These are phyloP conservation scores for Drosophila prostipennis DNA, from an alignment of 2,888 invertebrate species.

Conservation along the genomic window DNA sequence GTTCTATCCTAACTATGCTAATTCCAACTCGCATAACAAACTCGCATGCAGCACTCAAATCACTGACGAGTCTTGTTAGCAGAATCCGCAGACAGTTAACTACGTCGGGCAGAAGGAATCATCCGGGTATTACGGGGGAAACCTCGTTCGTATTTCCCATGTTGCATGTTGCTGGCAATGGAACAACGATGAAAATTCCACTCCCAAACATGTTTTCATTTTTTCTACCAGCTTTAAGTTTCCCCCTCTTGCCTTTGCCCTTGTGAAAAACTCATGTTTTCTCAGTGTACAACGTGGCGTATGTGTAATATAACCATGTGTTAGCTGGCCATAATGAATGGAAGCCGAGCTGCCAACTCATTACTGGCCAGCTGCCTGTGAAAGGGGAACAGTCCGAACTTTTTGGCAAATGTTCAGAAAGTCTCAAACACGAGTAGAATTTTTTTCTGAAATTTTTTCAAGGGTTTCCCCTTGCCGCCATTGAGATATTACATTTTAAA, in stretches of 20 bases:
- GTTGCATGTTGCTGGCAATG: slow-evolving; percentile 56
- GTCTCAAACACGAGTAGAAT: not conserved
- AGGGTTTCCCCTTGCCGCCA: too few species aligned
- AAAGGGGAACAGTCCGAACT: slow-evolving; percentile 18
- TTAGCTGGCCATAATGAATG: slow-evolving; percentile 40
- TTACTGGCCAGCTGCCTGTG: slow-evolving; percentile 36
- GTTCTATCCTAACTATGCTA: slow-evolving; percentile 73
- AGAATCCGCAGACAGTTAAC: slow-evolving; percentile 53
- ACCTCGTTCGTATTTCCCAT: slow-evolving; percentile 58
- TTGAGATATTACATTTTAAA: slow-evolving; percentile 17
- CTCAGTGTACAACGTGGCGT: slow-evolving; percentile 50
- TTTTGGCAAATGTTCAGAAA: slow-evolving; percentile 31
- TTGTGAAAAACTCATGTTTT: slow-evolving; percentile 40
- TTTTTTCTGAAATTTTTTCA: slow-evolving; percentile 5
- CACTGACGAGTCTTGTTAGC: slow-evolving; percentile 69
- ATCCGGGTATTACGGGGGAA: slow-evolving; percentile 3
- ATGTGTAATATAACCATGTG: slow-evolving; percentile 51
- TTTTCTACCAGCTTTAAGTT: slow-evolving; percentile 21
- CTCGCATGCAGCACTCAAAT: slow-evolving; percentile 58
- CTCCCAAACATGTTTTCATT: slow-evolving; percentile 20
- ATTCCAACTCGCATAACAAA: slow-evolving; percentile 76
- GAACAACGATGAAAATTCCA: slow-evolving; percentile 36
- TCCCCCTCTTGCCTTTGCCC: not conserved
- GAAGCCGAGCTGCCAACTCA: slow-evolving; percentile 34
- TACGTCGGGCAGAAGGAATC: slow-evolving; percentile 27